A percentile compares a stretch with the other conserved stretches of the same genome.
These are phyloP conservation scores for Olivierus martensii DNA, from an alignment of 1,140 invertebrate species.

Conservation along the genomic window DNA sequence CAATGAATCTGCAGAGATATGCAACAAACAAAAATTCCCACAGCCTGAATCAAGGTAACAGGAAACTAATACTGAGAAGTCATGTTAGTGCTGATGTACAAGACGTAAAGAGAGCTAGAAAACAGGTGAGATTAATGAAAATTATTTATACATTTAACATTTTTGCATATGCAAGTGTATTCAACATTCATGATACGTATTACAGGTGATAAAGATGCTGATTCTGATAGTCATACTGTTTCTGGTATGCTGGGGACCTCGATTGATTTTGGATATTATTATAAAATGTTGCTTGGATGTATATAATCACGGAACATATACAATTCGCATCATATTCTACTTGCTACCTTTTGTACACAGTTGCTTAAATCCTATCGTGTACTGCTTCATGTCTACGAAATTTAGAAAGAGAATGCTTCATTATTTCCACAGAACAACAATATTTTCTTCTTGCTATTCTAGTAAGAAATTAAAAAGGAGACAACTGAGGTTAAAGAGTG, in stretches of 20 bases:
- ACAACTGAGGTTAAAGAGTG: no score
- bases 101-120: slow-evolving; percentile 26
- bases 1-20: no score
- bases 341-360: slow-evolving; percentile 29
- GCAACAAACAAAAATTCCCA: no score
- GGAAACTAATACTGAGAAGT: no score
- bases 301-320: slow-evolving; percentile 23
- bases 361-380: slow-evolving; percentile 39
- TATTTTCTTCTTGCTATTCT: not conserved
- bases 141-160: no score
- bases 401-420: slow-evolving; percentile 31
- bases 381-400: slow-evolving; percentile 40
- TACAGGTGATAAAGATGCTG: slow-evolving; percentile 28
- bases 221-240: slow-evolving; percentile 34
- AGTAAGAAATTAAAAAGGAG: not conserved
- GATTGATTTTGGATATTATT: slow-evolving; percentile 23
- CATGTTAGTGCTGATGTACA: not conserved
- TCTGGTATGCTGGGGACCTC: slow-evolving; percentile 36
- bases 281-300: slow-evolving; percentile 19
- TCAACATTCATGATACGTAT: not conserved
- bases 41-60: no score
- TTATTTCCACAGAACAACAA: slow-evolving; percentile 12
- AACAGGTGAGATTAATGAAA: slow-evolving; percentile 20
- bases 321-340: slow-evolving; percentile 22
- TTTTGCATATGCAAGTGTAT: not conserved